A percentile compares a stretch with the other conserved stretches of the same genome.
These are phyloP conservation scores for Zosterops japonicus DNA, from an alignment of 2,113 vertebrate species.

Conservation along the genomic window DNA sequence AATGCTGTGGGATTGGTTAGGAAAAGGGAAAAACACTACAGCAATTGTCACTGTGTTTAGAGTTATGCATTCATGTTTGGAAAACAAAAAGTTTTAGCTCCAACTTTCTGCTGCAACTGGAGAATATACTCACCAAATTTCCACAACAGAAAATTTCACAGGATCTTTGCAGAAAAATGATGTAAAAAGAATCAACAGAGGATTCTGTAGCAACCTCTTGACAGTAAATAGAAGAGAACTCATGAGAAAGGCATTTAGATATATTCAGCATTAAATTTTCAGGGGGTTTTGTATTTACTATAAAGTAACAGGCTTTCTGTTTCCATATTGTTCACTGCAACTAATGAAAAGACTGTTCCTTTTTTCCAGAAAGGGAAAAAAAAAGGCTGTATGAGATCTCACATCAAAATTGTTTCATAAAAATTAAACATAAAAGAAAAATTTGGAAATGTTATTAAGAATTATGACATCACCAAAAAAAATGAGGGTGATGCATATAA, in stretches of 20 bases:
- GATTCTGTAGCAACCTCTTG: not conserved
- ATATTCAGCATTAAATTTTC: not conserved
- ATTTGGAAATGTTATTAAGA: not conserved
- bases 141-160: not conserved
- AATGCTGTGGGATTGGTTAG: not conserved
- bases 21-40: not conserved
- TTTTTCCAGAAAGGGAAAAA: not conserved
- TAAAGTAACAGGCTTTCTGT: not conserved
- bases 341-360: not conserved
- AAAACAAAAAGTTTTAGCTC: not conserved
- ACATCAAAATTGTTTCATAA: not conserved
- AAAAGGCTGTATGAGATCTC: not conserved
- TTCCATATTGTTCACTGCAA: not conserved
- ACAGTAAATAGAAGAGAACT: not conserved
- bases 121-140: not conserved
- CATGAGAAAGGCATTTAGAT: not conserved
- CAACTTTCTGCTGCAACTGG: not conserved
- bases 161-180: not conserved
- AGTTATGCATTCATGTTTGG: not conserved
- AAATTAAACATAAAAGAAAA: not conserved
- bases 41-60: not conserved
- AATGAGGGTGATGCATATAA: not conserved
- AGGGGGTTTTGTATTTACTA: not conserved
- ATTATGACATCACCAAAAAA: not conserved
- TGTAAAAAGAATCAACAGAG: not conserved